Conservation (phyloP, 2,113 vertebrate species). For the Bagarius yarrelli region DNA sequence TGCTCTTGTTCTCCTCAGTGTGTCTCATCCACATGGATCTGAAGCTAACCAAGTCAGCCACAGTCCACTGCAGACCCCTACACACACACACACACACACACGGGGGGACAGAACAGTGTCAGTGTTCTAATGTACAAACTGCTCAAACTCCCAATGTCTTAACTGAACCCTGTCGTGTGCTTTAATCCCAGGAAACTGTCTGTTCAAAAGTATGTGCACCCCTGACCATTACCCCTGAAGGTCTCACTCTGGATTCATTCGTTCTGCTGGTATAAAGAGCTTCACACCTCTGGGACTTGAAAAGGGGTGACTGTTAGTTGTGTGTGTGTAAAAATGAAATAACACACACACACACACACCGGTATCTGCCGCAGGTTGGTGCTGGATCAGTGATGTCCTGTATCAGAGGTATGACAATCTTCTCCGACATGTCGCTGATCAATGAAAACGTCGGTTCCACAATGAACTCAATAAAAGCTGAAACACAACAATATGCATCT, state of each 20-base stretch:
- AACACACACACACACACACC: conserved; percentile 50
- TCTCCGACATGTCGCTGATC: conserved; percentile 89
- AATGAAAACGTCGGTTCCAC: conserved; percentile 92
- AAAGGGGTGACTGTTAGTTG: conserved; percentile 14
- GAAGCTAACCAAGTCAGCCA: conserved; percentile 84
- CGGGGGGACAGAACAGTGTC: not conserved
- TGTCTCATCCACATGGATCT: conserved; percentile 85
- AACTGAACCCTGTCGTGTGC: no score
- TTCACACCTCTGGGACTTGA: not conserved
- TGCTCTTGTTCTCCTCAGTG: conserved; percentile 93
- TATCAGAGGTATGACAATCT: conserved; percentile 81
- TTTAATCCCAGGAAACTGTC: no score
- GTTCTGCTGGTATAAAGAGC: no score
- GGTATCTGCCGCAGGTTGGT: conserved; percentile 70
- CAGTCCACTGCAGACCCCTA: conserved; percentile 81
- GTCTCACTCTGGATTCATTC: no score
- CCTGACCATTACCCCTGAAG: no score
- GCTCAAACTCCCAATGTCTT: no score
- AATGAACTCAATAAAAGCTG: conserved; percentile 95
- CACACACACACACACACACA: conserved; percentile 18
- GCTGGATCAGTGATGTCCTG: conserved; percentile 80
- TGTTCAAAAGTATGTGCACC: no score
- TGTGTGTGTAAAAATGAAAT: not conserved
- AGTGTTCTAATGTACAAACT: not conserved
- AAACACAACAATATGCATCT: not conserved